Evolutionary conservation across 2,888 invertebrate species (phyloP).

Genomic region (Cistogaster globosa): DNA sequence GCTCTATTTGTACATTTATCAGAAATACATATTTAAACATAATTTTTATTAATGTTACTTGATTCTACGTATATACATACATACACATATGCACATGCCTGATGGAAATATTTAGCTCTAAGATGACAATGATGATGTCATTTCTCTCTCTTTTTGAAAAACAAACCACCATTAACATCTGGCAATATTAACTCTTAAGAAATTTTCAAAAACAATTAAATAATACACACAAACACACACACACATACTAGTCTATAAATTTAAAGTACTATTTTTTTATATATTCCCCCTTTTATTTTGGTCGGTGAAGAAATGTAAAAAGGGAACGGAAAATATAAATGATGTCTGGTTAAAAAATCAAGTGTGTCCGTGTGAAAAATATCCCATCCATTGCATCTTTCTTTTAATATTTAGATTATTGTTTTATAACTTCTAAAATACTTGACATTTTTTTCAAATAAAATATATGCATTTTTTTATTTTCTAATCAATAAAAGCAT

Average conservation of each 20-base stretch:
- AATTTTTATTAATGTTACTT: conserved; percentile 33
- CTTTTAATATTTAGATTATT: conserved; percentile 15
- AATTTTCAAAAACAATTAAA: conserved; percentile 38
- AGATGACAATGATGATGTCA: conserved; percentile 57
- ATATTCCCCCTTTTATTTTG: conserved; percentile 4
- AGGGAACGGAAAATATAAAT: neutral
- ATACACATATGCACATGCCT: too few relatives aligned
- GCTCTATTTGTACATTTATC: neutral
- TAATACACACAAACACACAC: conserved; percentile 10
- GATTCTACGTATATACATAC: neutral
- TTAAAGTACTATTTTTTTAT: conserved; percentile 23
- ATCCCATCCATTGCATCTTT: neutral
- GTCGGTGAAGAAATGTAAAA: neutral
- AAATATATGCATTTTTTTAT: neutral
- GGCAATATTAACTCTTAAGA: too few relatives aligned
- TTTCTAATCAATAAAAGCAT: too few relatives aligned
- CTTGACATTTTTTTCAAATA: neutral
- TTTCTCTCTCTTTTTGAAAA: conserved; percentile 34
- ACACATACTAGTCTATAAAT: neutral
- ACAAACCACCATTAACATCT: conserved; percentile 79
- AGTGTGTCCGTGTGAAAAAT: conserved; percentile 50
- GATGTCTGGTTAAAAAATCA: conserved; percentile 7
- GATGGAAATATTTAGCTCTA: conserved; percentile 8
- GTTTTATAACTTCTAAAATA: neutral
- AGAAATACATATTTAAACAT: conserved; percentile 30